Base-by-base conservation (phyloP, 2,888 invertebrate genomes). In the Seira sanloemensis region DNA sequence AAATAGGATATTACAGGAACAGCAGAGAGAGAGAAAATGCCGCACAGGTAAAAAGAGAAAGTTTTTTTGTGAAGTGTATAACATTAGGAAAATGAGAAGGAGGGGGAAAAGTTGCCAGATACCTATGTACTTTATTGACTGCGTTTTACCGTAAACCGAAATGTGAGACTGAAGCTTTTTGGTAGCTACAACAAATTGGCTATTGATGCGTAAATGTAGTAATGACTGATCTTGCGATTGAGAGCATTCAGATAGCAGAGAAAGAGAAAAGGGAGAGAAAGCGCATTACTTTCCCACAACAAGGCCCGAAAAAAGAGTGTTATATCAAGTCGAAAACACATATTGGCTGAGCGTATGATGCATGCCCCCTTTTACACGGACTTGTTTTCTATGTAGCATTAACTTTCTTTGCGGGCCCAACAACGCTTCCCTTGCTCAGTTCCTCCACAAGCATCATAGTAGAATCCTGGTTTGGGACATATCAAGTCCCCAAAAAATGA, bases 391-490 rank as follows among this genome's bases (percentile, higher is more conserved):
- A 58, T 58, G 5, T 37, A 37, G 37, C 7, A n/a, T 18, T 58
- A 58, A n/a, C n/a, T 58, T 58, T 58, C 58, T 37, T n/a, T 18
- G 18, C 18, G 58, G 58, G 58, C 58, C 58, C 58, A 58, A 58
- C 58, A n/a, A 58, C n/a, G 58, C 58, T 58, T 58, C 12, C 37
- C 12, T 58, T 18, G 9, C 58, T 18, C n/a, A 12, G n/a, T 16
- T 25, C n/a, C 26, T 25, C 67, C 67, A 25, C 25, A 23, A 24
- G 67, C 21, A 23, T 67, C 66, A n/a, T 66, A 66, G 37, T 16
- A 50, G 21, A 65, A 62, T 74, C 74, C 74, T 12, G 62, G 74
- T 74, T 74, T 74, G 74, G 74, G 74, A 74, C 74, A 65, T 37
- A 69, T 69, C 69, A 69, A 18, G 69, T 26, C 27, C 27, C 19